Base-by-base conservation (phyloP, 1,140 invertebrate genomes). In the Pogonomyrmex barbatus region DNA sequence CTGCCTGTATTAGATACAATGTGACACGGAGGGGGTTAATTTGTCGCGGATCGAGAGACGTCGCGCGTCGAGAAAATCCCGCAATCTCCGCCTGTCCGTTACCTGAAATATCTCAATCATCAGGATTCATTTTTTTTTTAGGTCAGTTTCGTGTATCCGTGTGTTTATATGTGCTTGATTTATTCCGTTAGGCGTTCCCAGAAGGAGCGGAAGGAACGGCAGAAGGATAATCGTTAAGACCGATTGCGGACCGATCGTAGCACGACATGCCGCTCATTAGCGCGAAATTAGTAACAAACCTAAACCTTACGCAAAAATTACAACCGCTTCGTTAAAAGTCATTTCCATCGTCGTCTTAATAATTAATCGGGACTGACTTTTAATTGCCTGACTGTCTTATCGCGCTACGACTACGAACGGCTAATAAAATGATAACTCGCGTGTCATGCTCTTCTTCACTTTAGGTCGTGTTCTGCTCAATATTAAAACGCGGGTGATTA, bases 231-330 rank as follows among this genome's bases (percentile, higher is more conserved):
- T 83, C 68, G 79, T 83, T 83, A 83, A 83, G 79, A 71, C 24
- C 24, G 24, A 24, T 24, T 36, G 68, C 52, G 42, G 54, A 30
- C 30, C 54, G 79, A 47, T 60, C 79, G 24, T 24, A 36, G 42
- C 65, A 30, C 63, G 78, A 47, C 24, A 50, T 39, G 65, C 14
- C 24, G 54, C 68, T 81, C 63, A 81, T 81, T 70, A 73, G 54
- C 54, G 33, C 36, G 68, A 83, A 82, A 82, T 82, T 83, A 83
- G 68, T 75, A 75, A 75, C 68, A 62, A 73, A 83, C 60, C 68
- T 75, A 52, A 83, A 62, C 14, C 50, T 39, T 71, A 33, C 42
- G 62, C n/a, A 67, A n/a, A 67, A 36, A 52, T 62, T 36, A 36
- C 33, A 45, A 33, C 30, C 42, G 79, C 52, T 82, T 82, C 79